These are phyloP conservation scores for Leptinotarsa defecta DNA, from an alignment of 1,140 invertebrate genomes.

Conservation along the genomic window DNA sequence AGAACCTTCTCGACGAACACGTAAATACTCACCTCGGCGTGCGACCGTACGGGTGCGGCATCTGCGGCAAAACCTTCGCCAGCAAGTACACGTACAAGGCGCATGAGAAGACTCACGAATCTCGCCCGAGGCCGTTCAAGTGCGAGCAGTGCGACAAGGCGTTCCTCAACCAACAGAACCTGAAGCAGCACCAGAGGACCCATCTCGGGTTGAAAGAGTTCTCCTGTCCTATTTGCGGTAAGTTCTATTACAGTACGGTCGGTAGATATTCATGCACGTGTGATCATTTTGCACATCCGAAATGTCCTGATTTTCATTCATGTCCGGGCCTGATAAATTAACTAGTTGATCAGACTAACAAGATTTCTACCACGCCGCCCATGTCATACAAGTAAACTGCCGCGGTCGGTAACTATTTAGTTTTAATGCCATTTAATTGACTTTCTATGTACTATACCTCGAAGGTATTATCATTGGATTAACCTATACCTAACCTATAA, in stretches of 20 bases:
- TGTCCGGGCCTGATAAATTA: no score
- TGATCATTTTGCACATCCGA: no score
- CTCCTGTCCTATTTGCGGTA: slow-evolving; percentile 70
- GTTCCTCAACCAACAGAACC: slow-evolving; percentile 76
- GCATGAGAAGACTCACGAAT: slow-evolving; percentile 74
- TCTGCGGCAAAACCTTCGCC: slow-evolving; percentile 74
- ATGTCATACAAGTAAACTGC: no score
- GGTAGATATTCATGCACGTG: no score
- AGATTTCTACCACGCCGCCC: no score
- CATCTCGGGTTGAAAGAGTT: slow-evolving; percentile 72
- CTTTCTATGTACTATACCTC: no score
- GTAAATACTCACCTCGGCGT: slow-evolving; percentile 71
- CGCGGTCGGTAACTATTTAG: no score
- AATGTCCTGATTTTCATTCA: no score
- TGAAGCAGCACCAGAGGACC: slow-evolving; percentile 73
- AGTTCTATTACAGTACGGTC: neutral
- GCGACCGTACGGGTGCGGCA: slow-evolving; percentile 68
- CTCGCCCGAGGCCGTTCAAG: slow-evolving; percentile 69
- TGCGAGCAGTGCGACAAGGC: slow-evolving; percentile 72
- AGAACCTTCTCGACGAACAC: slow-evolving; percentile 71
- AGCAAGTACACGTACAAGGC: slow-evolving; percentile 78
- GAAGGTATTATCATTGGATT: no score
- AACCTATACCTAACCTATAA: no score
- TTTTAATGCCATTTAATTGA: no score
- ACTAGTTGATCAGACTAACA: no score